phyloP scores from a whole-genome alignment of 2,888 invertebrate genomes.

The Ectropis crepuscularia region DNA sequence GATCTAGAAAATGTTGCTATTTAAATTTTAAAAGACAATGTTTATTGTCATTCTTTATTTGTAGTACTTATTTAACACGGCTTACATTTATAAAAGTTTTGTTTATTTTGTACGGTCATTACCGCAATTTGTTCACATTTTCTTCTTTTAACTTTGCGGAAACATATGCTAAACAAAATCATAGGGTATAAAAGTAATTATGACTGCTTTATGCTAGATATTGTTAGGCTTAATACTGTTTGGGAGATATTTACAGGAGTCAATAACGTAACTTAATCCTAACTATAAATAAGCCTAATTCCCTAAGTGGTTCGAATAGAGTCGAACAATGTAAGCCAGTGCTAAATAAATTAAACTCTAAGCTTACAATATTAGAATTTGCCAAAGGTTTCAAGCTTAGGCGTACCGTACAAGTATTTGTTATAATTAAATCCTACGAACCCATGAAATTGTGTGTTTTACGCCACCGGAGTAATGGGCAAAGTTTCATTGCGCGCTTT shows the following conservation, averaged over 20 bases:
- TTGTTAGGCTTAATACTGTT: not conserved
- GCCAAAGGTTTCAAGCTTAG: slow-evolving; percentile 31
- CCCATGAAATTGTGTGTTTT: slow-evolving; percentile 73
- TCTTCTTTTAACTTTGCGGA: too few relatives aligned
- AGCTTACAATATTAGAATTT: slow-evolving; percentile 35
- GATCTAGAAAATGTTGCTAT: slow-evolving; percentile 53
- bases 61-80: not conserved
- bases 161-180: too few relatives aligned
- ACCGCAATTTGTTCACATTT: too few relatives aligned
- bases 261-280: slow-evolving; percentile 20
- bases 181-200: too few relatives aligned
- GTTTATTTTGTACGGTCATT: too few relatives aligned
- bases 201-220: too few relatives aligned
- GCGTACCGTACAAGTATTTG: slow-evolving; percentile 57
- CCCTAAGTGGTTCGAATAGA: slow-evolving; percentile 27
- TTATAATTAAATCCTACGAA: slow-evolving; percentile 77
- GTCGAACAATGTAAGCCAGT: slow-evolving; percentile 24
- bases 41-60: slow-evolving; percentile 42
- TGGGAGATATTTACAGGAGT: slow-evolving; percentile 2
- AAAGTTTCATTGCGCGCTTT: slow-evolving; percentile 81
- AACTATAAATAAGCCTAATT: slow-evolving; percentile 25
- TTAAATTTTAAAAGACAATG: slow-evolving; percentile 50
- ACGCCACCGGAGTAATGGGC: slow-evolving; percentile 69
- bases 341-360: slow-evolving; percentile 27
- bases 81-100: too few relatives aligned